Base-by-base conservation (phyloP, 2,797 vertebrate species). In the Microctenopoma steveboyesi region DNA sequence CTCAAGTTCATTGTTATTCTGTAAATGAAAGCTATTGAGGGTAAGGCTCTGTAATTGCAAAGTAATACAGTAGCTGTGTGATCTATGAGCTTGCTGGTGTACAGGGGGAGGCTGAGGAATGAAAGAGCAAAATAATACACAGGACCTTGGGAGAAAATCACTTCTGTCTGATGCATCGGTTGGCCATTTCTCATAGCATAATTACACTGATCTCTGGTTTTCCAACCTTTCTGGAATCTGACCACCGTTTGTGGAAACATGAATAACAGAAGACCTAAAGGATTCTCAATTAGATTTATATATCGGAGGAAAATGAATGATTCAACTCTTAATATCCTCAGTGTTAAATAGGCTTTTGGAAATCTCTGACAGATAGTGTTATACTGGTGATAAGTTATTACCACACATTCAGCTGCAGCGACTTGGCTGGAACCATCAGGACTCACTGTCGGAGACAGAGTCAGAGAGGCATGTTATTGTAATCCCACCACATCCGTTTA, bases 181-280 rank as follows among this genome's bases (percentile, higher is more conserved):
- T 13, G 73, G 72, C 65, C 65, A 87, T 84, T 84, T 18, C 37
- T 90, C 86, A 74, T 60, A 22, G 56, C 72, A 42, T 72, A 85
- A 85, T 86, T 86, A 80, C 77, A 64, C 39, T 58, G 73, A 82
- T 84, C 68, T 81, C 67, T 85, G 69, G 76, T 65, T 70, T 78
- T 42, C 55, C 39, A 33, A 57, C 46, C 69, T 53, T 37, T 76
- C 71, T 64, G 27, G 15, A 72, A 28, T 58, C 52, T 65, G 74
- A 73, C 63, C 70, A 37, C 46, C 37, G 67, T 56, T 57, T 2
- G 12, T 22, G 53, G 46, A 33, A 55, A 75, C 28, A 82, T 82
- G 63, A 88, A 87, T 84, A 74, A 83, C 86, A 61, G 54, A 88
- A 79, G 64, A 78, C 71, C 56, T 65, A 55, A 84, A 85, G 60